A percentile compares a stretch with the other conserved stretches of the same genome.
These are phyloP conservation scores for Malthinus seriepunctatus DNA, from an alignment of 2,888 invertebrate genomes.

Conservation along the genomic window DNA sequence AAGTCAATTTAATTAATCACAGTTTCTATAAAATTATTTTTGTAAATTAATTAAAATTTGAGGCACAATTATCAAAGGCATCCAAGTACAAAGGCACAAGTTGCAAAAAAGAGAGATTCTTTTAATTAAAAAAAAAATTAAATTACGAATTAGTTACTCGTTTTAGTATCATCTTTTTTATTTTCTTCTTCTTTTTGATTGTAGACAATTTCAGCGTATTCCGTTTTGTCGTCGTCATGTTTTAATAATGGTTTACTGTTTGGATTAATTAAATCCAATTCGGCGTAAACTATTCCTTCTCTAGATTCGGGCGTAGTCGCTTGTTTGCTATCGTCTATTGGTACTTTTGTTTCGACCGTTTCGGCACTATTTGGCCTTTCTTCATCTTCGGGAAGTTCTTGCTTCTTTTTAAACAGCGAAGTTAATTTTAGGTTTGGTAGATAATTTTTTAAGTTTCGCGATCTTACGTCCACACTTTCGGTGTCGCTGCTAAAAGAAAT, in stretches of 20 bases:
- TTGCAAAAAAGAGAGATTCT: constrained; percentile 5
- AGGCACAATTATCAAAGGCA: neutral
- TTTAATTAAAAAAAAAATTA: no score
- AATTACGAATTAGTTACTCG: constrained; percentile 2
- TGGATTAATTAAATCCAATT: constrained; percentile 64
- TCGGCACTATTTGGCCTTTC: constrained; percentile 22
- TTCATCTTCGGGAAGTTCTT: constrained; percentile 25
- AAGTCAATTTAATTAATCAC: no score
- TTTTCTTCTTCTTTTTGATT: constrained; percentile 59
- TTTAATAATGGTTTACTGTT: constrained; percentile 51
- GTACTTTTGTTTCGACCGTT: constrained; percentile 21
- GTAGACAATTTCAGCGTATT: constrained; percentile 84
- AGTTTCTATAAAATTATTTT: no score
- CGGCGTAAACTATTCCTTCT: constrained; percentile 71
- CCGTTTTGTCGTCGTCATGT: constrained; percentile 67
- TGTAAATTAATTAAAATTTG: no score
- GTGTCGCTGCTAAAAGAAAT: constrained; percentile 64
- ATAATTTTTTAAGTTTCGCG: constrained; percentile 35
- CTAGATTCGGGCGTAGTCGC: constrained; percentile 19
- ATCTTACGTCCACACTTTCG: constrained; percentile 63
- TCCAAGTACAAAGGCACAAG: constrained; percentile 3
- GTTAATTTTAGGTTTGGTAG: constrained; percentile 43
- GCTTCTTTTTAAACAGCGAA: constrained; percentile 39
- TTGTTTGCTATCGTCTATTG: constrained; percentile 22
- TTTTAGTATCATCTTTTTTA: constrained; percentile 3